A percentile compares a stretch with the other conserved stretches of the same genome.
Evolutionary conservation across 2,113 vertebrate genomes (phyloP).

Genomic region (Excalfactoria chinensis): DNA sequence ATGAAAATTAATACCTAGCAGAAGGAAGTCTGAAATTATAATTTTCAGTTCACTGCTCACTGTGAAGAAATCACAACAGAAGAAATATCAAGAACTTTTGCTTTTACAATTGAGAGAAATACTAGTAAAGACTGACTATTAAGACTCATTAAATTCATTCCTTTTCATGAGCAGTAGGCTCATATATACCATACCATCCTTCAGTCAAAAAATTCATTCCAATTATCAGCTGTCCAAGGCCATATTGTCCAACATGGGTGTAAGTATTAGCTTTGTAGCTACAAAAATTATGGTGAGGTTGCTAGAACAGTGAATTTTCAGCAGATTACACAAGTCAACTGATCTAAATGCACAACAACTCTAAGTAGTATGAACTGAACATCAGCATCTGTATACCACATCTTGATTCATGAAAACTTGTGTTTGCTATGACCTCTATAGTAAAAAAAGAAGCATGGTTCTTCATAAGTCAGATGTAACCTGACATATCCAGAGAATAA

Average conservation of each 20-base stretch:
- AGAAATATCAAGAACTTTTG: background rate
- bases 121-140: background rate
- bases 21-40: background rate
- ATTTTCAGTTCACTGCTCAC: background rate
- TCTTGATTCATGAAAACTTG: background rate
- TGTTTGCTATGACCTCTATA: background rate
- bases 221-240: background rate
- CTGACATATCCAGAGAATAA: background rate
- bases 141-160: background rate
- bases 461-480: background rate
- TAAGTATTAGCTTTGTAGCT: background rate
- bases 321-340: background rate
- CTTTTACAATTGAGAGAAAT: background rate
- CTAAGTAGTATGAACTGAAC: background rate
- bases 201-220: background rate
- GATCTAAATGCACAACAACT: background rate
- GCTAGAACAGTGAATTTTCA: background rate
- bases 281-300: background rate
- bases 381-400: background rate
- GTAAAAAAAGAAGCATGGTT: background rate
- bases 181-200: background rate
- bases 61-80: background rate
- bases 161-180: background rate
- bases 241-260: background rate
- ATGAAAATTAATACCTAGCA: background rate